These are phyloP conservation scores for Plectropomus leopardus DNA, from an alignment of 2,113 vertebrate genomes.

Conservation along the genomic window DNA sequence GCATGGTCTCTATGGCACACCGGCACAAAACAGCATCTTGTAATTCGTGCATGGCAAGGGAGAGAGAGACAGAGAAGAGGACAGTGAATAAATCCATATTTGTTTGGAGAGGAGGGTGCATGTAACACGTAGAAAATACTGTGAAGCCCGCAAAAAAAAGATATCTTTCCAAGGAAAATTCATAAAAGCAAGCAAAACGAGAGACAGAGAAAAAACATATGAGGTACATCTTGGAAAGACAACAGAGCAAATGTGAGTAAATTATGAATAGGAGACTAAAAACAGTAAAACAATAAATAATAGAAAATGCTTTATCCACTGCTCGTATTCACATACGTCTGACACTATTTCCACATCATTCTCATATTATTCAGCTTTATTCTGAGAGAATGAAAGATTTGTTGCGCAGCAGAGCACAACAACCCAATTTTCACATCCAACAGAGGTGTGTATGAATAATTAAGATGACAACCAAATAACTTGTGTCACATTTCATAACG, in stretches of 20 bases:
- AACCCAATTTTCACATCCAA: conserved; percentile 69
- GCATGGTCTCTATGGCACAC: conserved; percentile 54
- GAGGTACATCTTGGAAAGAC: conserved; percentile 54
- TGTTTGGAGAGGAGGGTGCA: conserved; percentile 17
- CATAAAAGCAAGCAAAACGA: conserved; percentile 19
- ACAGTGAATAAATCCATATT: conserved; percentile 40
- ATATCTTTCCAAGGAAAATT: neutral
- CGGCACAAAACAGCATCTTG: conserved; percentile 49
- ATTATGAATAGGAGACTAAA: conserved; percentile 70
- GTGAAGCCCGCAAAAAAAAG: conserved; percentile 2
- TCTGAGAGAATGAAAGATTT: conserved; percentile 62
- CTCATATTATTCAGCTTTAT: conserved; percentile 57
- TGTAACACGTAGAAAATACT: conserved; percentile 20
- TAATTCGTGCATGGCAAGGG: conserved; percentile 55
- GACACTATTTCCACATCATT: conserved; percentile 46
- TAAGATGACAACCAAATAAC: conserved; percentile 70
- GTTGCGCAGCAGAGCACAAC: conserved; percentile 59
- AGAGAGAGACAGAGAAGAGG: conserved; percentile 9
- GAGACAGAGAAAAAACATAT: conserved; percentile 20
- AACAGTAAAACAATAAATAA: conserved; percentile 70
- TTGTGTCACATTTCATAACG: conserved; percentile 73
- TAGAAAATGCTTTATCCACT: conserved; percentile 54
- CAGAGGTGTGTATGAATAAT: conserved; percentile 75
- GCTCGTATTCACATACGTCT: conserved; percentile 40
- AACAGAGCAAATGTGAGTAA: conserved; percentile 56